phyloP scores from a whole-genome alignment of 1,140 invertebrate species.

The Drosophila miranda region DNA sequence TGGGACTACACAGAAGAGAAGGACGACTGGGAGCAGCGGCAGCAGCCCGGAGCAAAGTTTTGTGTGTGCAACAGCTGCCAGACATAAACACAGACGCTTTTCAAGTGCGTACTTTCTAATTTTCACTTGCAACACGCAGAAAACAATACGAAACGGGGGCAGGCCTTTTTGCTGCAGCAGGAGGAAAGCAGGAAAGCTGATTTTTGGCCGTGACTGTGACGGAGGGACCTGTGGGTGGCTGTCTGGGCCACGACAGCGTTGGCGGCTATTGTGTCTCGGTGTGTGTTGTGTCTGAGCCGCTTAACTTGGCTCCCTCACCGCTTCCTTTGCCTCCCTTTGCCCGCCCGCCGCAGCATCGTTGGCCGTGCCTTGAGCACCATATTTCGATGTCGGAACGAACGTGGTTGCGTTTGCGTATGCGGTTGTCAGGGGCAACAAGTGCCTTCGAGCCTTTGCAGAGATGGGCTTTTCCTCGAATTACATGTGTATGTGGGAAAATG shows the following conservation, averaged over 20 bases:
- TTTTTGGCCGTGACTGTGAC: slow-evolving; percentile 56
- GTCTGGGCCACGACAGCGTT: slow-evolving; percentile 51
- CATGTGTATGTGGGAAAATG: slow-evolving; percentile 49
- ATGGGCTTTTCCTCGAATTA: slow-evolving; percentile 44
- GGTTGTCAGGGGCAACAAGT: slow-evolving; percentile 52
- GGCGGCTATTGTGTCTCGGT: slow-evolving; percentile 28
- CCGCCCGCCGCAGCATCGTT: slow-evolving; percentile 6
- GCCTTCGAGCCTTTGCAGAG: slow-evolving; percentile 17
- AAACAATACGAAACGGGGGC: slow-evolving; percentile 48
- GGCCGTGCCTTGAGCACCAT: slow-evolving; percentile 40
- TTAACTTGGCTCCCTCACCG: slow-evolving; percentile 37
- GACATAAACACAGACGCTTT: slow-evolving; percentile 75
- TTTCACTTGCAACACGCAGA: slow-evolving; percentile 75
- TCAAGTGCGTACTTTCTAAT: slow-evolving; percentile 79
- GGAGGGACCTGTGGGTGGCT: slow-evolving; percentile 33
- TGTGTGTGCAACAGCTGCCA: slow-evolving; percentile 52
- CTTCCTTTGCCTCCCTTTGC: slow-evolving; percentile 5
- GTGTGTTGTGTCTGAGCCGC: slow-evolving; percentile 52
- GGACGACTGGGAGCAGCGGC: slow-evolving; percentile 21
- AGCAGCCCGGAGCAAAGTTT: slow-evolving; percentile 6
- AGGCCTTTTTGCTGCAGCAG: slow-evolving; percentile 14
- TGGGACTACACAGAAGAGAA: slow-evolving; percentile 21
- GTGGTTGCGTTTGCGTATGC: background rate
- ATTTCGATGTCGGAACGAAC: slow-evolving; percentile 48
- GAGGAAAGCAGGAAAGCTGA: slow-evolving; percentile 8